Evolutionary conservation across 2,797 vertebrate species (phyloP), one percentile per base, ranked within the genome.

Genomic region (Anguilla megastoma): DNA sequence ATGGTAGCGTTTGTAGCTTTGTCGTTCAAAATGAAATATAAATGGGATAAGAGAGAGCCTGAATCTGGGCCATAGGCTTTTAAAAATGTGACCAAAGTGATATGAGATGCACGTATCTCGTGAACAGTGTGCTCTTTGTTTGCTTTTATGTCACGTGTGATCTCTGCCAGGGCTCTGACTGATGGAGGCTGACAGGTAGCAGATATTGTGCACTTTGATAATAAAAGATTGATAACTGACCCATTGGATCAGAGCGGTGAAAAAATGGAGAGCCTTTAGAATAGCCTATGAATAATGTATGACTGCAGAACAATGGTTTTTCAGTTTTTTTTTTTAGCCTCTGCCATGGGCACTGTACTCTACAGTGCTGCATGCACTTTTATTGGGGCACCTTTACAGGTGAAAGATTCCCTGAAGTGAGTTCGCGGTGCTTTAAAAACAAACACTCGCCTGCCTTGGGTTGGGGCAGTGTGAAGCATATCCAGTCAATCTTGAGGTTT

Each of bases 171-270:
- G 41, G 58, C 63, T 6, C 27, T 80, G 50, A 83, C 60, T 89
- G 88, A 89, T 89, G 80, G 58, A 84, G 86, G 76, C 88, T 74
- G 88, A 86, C 88, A 63, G 76, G 56, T 86, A 85, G 76, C 79
- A 86, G 85, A 89, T 89, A 86, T 63, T 88, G 89, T 89, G 89
- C 88, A 87, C 86, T 90, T 89, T 80, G 80, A 89, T 87, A 89
- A 90, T 90, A 88, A 90, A 90, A 90, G 88, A 89, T 90, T 90
- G 88, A 90, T 90, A 89, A 86, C 84, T 85, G 88, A 63, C 89
- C 88, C 86, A 90, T 89, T 84, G 87, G 89, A 90, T 89, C 84
- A 85, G 63, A 80, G 86, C 88, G 52, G 69, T 88, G 85, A 86
- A 84, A 88, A 79, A 89, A 88, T 86, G 79, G 54, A 63, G 84